Conservation (phyloP, 2,113 vertebrate species). For the Tachycineta bicolor region DNA sequence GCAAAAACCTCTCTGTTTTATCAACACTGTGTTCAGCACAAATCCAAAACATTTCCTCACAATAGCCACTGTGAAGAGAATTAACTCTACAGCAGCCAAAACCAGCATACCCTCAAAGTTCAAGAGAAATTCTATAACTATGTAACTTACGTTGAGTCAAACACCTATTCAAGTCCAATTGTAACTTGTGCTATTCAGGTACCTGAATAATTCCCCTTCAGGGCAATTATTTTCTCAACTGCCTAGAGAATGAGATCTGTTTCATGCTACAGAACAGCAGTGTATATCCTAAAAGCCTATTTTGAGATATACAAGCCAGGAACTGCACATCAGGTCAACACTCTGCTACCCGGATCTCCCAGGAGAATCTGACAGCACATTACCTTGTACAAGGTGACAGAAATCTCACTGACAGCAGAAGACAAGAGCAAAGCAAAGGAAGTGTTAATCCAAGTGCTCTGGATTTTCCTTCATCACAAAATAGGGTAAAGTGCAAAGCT, state of each 20-base stretch:
- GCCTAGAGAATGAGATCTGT: background rate
- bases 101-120: background rate
- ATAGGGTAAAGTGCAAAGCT: background rate
- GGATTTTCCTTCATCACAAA: background rate
- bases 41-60: background rate
- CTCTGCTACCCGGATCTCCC: background rate
- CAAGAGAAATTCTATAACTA: background rate
- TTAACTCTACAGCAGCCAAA: background rate
- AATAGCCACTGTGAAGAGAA: background rate
- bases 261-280: background rate
- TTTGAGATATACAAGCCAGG: background rate
- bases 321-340: background rate
- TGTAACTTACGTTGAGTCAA: background rate
- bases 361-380: background rate
- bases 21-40: background rate
- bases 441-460: background rate
- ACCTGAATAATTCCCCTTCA: background rate
- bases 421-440: background rate
- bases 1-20: background rate
- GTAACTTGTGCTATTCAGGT: background rate
- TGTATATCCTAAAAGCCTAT: background rate
- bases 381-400: background rate
- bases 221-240: constrained; percentile 14
- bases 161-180: background rate
- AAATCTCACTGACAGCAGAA: background rate